Evolutionary conservation across 2,113 vertebrate species (phyloP).

Genomic region (Phalacrocorax aristotelis): DNA sequence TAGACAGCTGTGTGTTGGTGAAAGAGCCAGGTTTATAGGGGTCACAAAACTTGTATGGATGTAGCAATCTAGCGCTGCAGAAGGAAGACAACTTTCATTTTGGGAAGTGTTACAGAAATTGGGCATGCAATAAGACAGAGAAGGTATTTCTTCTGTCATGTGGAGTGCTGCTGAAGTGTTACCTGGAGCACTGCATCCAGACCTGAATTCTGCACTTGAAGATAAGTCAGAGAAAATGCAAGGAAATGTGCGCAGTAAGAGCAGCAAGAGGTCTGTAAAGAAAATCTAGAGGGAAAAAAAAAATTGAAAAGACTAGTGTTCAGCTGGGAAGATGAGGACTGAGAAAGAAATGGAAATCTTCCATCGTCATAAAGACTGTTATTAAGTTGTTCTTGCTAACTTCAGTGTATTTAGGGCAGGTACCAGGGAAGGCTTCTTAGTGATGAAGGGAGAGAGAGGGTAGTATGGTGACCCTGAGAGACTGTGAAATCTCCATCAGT

Average conservation of each 20-base stretch:
- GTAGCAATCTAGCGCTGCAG: not conserved
- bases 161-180: not conserved
- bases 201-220: not conserved
- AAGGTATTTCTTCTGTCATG: not conserved
- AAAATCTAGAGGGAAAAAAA: not conserved
- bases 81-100: slow-evolving; percentile 10
- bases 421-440: not conserved
- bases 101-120: not conserved
- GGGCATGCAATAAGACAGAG: not conserved
- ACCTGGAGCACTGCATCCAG: not conserved
- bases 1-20: not conserved
- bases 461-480: not conserved
- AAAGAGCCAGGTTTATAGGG: not conserved
- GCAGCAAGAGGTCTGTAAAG: not conserved
- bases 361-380: not conserved
- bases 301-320: not conserved
- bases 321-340: not conserved
- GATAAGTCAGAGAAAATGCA: not conserved
- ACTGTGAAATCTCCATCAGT: not conserved
- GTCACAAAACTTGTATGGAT: not conserved
- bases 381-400: not conserved
- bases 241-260: not conserved
- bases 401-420: not conserved
- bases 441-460: not conserved
- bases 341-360: not conserved